A percentile compares a stretch with the other conserved stretches of the same genome.
Evolutionary conservation across 2,888 invertebrate species (phyloP).

Genomic region (Melieria picta): DNA sequence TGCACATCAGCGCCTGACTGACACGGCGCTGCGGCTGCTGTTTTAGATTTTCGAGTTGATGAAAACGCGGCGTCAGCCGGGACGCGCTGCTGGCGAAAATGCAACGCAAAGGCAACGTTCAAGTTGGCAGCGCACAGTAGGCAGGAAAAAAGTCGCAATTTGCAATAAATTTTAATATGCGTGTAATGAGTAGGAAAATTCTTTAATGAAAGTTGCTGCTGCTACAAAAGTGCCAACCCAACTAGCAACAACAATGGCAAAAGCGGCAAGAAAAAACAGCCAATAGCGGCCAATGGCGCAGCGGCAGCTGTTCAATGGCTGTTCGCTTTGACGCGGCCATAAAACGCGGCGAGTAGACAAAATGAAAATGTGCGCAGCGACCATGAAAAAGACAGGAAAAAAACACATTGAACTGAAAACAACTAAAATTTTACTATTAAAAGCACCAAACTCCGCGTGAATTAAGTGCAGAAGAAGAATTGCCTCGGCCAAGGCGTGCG

Average conservation of each 20-base stretch:
- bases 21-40: slow-evolving; percentile 22
- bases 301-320: too few species aligned
- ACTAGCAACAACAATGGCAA: slow-evolving; percentile 29
- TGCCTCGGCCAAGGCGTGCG: too few species aligned
- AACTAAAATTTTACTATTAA: too few species aligned
- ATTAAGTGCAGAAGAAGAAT: too few species aligned
- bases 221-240: slow-evolving; percentile 23
- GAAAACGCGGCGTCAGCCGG: too few species aligned
- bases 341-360: slow-evolving; percentile 1
- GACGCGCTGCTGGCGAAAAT: too few species aligned
- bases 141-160: not conserved
- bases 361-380: slow-evolving; percentile 4
- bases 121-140: too few species aligned
- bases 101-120: too few species aligned
- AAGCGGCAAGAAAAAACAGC: not conserved
- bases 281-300: too few species aligned
- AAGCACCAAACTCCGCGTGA: too few species aligned
- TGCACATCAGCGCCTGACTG: slow-evolving; percentile 46
- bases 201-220: not conserved
- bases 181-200: slow-evolving; percentile 29
- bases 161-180: slow-evolving; percentile 32
- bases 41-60: not conserved
- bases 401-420: too few species aligned
- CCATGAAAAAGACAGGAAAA: not conserved
- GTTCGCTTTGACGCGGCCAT: not conserved